Evolutionary conservation across 2,113 vertebrate genomes (phyloP).

Genomic region (Pipra filicauda): DNA sequence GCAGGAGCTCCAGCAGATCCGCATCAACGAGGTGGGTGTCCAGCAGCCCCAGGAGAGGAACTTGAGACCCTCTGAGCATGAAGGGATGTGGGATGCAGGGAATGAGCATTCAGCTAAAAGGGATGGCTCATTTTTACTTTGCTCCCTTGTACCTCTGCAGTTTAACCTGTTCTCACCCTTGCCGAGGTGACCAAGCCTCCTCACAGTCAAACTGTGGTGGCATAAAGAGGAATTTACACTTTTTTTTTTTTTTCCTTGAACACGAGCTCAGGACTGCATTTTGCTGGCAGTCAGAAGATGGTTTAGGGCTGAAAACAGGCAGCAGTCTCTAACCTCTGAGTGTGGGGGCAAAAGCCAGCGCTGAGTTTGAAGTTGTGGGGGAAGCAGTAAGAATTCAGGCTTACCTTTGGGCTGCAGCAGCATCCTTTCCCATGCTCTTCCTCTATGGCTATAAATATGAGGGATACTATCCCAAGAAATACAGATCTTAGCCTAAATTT

Average conservation of each 20-base stretch:
- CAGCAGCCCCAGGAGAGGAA: fast-evolving
- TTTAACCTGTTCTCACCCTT: background rate
- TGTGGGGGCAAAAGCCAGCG: background rate
- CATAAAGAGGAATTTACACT: background rate
- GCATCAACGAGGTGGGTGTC: slow-evolving; percentile 87
- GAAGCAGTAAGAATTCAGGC: background rate
- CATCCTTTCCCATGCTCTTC: background rate
- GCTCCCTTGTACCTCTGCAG: background rate
- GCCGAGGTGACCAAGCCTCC: background rate
- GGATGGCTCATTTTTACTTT: background rate
- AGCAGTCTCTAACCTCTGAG: background rate
- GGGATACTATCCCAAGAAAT: background rate
- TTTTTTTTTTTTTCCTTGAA: background rate
- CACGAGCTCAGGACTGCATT: background rate
- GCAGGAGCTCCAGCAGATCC: slow-evolving; percentile 92
- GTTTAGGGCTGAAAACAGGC: background rate
- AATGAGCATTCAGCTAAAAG: background rate
- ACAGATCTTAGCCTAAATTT: background rate
- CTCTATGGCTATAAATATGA: background rate
- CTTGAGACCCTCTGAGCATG: fast-evolving
- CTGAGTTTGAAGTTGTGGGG: background rate
- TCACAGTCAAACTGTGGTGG: background rate
- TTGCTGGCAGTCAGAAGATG: background rate
- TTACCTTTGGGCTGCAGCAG: background rate
- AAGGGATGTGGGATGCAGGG: background rate